Base-by-base conservation (phyloP, 2,888 invertebrate species). In the Romanomermis culicivorax region DNA sequence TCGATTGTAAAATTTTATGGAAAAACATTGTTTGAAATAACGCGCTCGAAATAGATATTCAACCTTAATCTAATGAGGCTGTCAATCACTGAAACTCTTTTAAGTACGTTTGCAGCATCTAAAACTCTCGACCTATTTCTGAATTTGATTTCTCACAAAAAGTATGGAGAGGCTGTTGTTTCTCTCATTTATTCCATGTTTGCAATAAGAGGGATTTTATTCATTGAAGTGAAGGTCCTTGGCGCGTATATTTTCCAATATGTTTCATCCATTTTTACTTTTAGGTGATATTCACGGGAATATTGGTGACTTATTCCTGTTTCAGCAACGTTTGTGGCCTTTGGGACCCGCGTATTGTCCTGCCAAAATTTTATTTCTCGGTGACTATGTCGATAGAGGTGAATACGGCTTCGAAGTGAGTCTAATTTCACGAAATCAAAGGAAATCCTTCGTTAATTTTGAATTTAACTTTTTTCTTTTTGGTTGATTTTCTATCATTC, bases 321-420 rank as follows among this genome's bases (percentile, higher is more conserved):
- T 82, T 72, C 82, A 82, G 68, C 74, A 76, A 57, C 75, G 77
- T 0, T 70, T 83, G 17, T 83, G 82, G 82, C 74, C 79, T 23
- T 71, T 78, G 56, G 81, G 81, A 0, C 75, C 79, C 0, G 72
- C 76, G 4, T 70, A 81, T 48, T 76, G 77, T 11, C 80, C 82
- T 0, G 76, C 78, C 2, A 75, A 74, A 23, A 71, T 81, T 56
- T 71, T 83, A 4, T 82, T 82, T 68, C 75, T 83, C 1, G 83
- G 83, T 0, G 83, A 83, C 70, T 83, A 78, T 68, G 82, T 83
- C 25, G 83, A 83, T 69, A 73, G 82, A 58, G 83, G 83, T 1
- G 71, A 75, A 29, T 29, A 36, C 42, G 25, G 27, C 2, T 7
- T 55, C 2, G 55, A 55, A 42, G 55, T 55, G 2, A 20, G 23